Conservation (phyloP, 2,888 invertebrate species). For the Pasiphila rectangulata region DNA sequence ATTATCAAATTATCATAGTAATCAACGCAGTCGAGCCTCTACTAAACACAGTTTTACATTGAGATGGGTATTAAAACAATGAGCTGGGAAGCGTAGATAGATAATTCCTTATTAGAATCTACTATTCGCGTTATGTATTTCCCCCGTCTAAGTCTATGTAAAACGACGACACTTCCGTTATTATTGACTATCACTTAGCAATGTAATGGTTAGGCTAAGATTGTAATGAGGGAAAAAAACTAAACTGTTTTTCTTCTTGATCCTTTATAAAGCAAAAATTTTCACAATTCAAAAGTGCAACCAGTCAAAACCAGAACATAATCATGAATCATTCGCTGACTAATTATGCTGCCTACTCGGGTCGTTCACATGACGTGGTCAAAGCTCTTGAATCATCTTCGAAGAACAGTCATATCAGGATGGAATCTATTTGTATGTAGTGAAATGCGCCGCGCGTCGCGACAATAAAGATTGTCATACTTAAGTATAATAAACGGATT, state of each 20-base stretch:
- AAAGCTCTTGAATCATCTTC: constrained; percentile 20
- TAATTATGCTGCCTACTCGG: constrained; percentile 12
- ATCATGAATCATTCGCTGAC: constrained; percentile 12
- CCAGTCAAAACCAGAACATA: background rate
- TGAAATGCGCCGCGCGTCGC: background rate
- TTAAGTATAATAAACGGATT: too few relatives aligned
- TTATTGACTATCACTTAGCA: too few relatives aligned
- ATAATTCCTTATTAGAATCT: background rate
- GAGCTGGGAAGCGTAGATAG: too few relatives aligned
- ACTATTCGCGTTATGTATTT: too few relatives aligned
- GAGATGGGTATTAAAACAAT: too few relatives aligned
- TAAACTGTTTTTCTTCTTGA: too few relatives aligned
- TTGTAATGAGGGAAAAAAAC: too few relatives aligned
- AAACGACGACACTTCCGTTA: too few relatives aligned
- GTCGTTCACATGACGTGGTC: constrained; percentile 19
- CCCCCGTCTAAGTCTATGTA: too few relatives aligned
- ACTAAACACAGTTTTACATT: background rate
- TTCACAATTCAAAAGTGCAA: too few relatives aligned
- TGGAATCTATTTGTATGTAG: constrained; percentile 5
- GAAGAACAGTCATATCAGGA: constrained; percentile 10
- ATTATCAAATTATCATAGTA: constrained; percentile 1
- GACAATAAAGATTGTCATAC: background rate
- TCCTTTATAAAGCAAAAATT: too few relatives aligned
- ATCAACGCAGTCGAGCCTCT: background rate
- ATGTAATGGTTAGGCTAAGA: too few relatives aligned